Base-by-base conservation (phyloP, 2,888 invertebrate species). In the Ctena decussata region DNA sequence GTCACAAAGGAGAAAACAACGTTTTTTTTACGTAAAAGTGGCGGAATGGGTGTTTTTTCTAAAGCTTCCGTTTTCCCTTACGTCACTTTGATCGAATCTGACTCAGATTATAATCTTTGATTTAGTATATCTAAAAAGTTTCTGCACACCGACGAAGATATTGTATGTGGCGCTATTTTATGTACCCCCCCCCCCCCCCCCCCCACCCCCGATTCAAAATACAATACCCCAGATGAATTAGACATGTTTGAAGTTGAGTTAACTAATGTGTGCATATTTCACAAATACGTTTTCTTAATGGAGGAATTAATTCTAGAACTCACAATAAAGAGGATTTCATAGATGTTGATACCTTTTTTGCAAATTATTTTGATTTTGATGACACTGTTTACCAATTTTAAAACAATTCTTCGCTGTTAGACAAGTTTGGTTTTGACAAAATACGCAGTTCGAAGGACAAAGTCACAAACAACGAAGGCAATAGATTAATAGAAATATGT, bases 201-300 rank as follows among this genome's bases (percentile, higher is more conserved):
- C 8, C 53, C 53, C 18, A 11, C 53, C 21, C 5, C 53, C 8
- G 21, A 53, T 5, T 53, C 53, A 53, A 8, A n/a, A 12, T 53
- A 15, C 21, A 8, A 53, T 12, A 53, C 18, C 8, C 18, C 18
- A 8, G 53, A 53, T n/a, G 53, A 53, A 21, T 21, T 53, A n/a
- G 53, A 53, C 5, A n/a, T 12, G 21, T 60, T 79, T 72, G 72
- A 72, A 72, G 24, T 30, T 49, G 78, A 78, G n/a, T 32, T 78
- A 18, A 71, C 71, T 27, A 37, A 18, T 44, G 69, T 37, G 39
- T 39, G 69, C 21, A 24, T 35, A 12, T 0, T n/a, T 11, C 53
- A 41, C 69, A 46, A 77, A 27, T 65, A 77, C 35, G 39, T 65
- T 32, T 65, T 53, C 53, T 12, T 53, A 21, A 53, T 53, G 53